Evolutionary conservation across 2,797 vertebrate genomes (phyloP).

Genomic region (Dipus sagitta): DNA sequence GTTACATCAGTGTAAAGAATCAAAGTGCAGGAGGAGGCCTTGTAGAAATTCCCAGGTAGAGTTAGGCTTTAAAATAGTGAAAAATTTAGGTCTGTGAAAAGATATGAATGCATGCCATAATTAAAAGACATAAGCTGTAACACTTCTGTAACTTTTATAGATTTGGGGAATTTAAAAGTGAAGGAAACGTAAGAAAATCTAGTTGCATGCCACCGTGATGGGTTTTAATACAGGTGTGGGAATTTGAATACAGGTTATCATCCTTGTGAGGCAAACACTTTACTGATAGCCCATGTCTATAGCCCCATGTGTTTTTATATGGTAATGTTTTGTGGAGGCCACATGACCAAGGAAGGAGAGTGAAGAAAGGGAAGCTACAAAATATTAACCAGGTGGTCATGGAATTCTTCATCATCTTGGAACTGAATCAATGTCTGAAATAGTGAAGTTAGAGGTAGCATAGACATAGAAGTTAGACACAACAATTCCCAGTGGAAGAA

Average conservation of each 20-base stretch:
- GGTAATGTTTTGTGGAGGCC: too few species aligned
- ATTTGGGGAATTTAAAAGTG: neutral
- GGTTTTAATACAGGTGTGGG: too few species aligned
- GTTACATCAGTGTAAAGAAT: neutral
- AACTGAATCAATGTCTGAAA: neutral
- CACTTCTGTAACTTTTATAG: neutral
- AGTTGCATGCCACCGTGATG: too few species aligned
- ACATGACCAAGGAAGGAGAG: too few species aligned
- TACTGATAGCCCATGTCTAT: too few species aligned
- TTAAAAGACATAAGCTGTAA: neutral
- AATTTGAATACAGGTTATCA: too few species aligned
- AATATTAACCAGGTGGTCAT: too few species aligned
- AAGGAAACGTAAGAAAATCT: neutral
- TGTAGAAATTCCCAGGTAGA: constrained; percentile 17
- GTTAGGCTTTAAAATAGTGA: neutral
- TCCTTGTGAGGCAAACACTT: too few species aligned
- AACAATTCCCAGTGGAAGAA: neutral
- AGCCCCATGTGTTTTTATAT: too few species aligned
- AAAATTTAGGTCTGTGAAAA: neutral
- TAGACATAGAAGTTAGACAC: too few species aligned
- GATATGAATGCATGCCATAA: neutral
- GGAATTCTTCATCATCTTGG: neutral
- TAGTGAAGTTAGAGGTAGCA: neutral
- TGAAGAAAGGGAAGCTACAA: too few species aligned
- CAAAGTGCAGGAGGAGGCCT: neutral